Conservation (phyloP, 1,140 invertebrate genomes). For the Nixonia krombeini region DNA sequence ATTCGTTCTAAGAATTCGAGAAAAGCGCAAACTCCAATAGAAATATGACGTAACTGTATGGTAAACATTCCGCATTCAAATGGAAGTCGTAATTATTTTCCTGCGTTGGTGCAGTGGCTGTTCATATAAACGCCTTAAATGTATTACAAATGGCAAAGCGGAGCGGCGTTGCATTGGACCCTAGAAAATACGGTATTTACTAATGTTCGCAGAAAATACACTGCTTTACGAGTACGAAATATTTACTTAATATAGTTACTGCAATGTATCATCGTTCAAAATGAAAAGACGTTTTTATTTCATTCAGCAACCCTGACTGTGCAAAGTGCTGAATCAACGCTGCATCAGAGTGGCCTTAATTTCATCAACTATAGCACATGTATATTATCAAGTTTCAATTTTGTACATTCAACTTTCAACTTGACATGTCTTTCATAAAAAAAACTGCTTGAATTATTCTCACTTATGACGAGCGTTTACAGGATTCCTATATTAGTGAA, state of each 20-base stretch:
- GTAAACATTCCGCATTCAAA: slow-evolving; percentile 7
- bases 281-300: slow-evolving; percentile 14
- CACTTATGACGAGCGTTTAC: too few relatives aligned
- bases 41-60: too few relatives aligned
- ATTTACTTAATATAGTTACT: background rate
- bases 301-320: background rate
- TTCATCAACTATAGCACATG: background rate
- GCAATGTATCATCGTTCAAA: slow-evolving; percentile 14
- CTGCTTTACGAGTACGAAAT: slow-evolving; percentile 5
- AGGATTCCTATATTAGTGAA: too few relatives aligned
- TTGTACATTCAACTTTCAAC: too few relatives aligned
- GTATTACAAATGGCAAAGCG: slow-evolving; percentile 5
- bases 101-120: slow-evolving; percentile 11
- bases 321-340: slow-evolving; percentile 5
- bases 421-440: too few relatives aligned
- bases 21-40: too few relatives aligned
- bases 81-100: slow-evolving; percentile 13
- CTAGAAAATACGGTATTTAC: slow-evolving; percentile 25
- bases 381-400: slow-evolving; percentile 15
- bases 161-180: slow-evolving; percentile 2
- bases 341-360: slow-evolving; percentile 8
- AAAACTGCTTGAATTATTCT: too few relatives aligned
- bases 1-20: too few relatives aligned
- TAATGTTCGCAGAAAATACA: slow-evolving; percentile 20
- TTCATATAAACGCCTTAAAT: slow-evolving; percentile 15